Evolutionary conservation across 1,140 invertebrate species (phyloP), one percentile per base, ranked within the genome.

Genomic region (Drosophila auraria): DNA sequence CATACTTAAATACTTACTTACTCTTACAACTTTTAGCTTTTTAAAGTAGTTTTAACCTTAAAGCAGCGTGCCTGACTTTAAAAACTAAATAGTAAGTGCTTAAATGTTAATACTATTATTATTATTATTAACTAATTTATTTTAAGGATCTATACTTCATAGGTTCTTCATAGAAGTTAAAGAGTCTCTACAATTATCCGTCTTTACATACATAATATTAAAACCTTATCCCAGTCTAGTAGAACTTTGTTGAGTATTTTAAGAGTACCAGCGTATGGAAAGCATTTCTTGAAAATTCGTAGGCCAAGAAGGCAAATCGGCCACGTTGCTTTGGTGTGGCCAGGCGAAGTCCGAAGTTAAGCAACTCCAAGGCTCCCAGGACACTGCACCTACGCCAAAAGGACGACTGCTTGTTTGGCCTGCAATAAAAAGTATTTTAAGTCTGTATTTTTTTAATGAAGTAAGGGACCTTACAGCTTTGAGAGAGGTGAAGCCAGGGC

Each of bases 281-380:
- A 1, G 59, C 49, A 42, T 87, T 91, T 25, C 87, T 72, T 2
- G 27, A 51, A 15, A 91, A 91, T 36, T 91, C 87, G 27, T 66
- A 91, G 62, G 73, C 65, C 33, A 91, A 40, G 45, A 91, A 91
- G 2, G 47, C 51, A 54, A 91, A 81, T 1, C 87, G 66, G 7
- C 87, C 87, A 42, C 69, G 27, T 14, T 87, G 82, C 44, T 91
- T 91, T 8, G 83, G 78, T 3, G 78, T 91, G 9, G n/a, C 45
- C 14, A 66, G 11, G 0, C 87, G 78, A 15, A 83, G 11, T 8
- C 64, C 30, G 20, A 74, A 77, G 33, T 90, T 90, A 0, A 86
- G 5, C 0, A 86, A 6, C 50, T 81, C 87, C 36, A 91, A 27
- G 2, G 57, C 4, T 8, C 51, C 23, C 7, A 87, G 80, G 7